These are phyloP conservation scores for Zapornia atra DNA, from an alignment of 2,113 vertebrate genomes.

Conservation along the genomic window DNA sequence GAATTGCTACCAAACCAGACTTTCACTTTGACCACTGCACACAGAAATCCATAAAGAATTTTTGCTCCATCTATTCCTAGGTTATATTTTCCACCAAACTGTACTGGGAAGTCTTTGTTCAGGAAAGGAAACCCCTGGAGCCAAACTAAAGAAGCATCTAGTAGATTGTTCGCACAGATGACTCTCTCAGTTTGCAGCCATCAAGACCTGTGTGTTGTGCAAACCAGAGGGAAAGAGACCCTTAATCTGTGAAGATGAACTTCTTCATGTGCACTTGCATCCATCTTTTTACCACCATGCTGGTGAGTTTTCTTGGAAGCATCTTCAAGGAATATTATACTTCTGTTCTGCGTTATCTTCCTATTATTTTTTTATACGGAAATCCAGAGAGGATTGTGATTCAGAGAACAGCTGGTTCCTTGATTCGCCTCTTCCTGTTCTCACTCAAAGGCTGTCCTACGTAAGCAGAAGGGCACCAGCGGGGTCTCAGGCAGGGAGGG, in stretches of 20 bases:
- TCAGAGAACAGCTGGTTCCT: constrained; percentile 61
- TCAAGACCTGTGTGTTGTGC: not conserved
- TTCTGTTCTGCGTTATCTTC: not conserved
- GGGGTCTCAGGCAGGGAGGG: not conserved
- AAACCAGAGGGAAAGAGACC: not conserved
- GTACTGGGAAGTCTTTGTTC: not conserved
- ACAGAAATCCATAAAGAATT: not conserved
- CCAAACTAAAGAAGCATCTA: not conserved
- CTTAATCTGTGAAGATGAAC: not conserved
- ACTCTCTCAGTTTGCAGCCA: not conserved
- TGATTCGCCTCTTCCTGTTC: constrained; percentile 42
- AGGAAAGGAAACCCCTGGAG: not conserved
- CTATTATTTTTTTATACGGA: not conserved
- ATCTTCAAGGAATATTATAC: not conserved
- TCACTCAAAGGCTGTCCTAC: not conserved
- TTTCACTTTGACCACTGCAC: not conserved
- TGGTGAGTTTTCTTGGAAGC: not conserved
- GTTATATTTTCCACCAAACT: not conserved
- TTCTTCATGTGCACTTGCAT: not conserved
- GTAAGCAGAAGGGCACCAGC: constrained; percentile 5
- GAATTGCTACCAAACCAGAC: not conserved
- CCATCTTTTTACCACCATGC: not conserved
- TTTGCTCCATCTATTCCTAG: not conserved
- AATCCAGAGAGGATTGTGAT: constrained; percentile 53
- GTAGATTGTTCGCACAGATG: not conserved